phyloP scores from a whole-genome alignment of 2,888 invertebrate species.

The Spilarctia lutea region DNA sequence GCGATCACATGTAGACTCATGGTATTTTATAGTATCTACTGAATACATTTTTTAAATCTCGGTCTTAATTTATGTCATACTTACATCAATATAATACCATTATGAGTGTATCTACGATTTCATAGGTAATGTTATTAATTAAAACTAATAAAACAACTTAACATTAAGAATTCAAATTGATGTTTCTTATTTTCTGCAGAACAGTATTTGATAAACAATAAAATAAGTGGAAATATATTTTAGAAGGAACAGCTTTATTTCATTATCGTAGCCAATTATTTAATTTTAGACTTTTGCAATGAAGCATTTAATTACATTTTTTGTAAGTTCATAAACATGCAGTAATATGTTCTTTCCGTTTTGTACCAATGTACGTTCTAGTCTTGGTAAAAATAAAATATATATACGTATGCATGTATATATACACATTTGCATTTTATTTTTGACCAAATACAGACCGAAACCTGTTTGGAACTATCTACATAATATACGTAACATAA shows the following conservation, averaged over 20 bases:
- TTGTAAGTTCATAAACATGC: neutral
- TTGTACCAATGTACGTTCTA: neutral
- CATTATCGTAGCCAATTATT: too few relatives aligned
- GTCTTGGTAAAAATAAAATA: neutral
- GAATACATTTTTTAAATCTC: neutral
- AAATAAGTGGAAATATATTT: too few relatives aligned
- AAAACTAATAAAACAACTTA: too few relatives aligned
- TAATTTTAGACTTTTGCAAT: neutral
- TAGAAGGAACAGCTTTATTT: too few relatives aligned
- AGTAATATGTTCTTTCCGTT: neutral
- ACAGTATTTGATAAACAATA: too few relatives aligned
- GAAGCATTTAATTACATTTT: neutral
- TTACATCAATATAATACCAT: too few relatives aligned
- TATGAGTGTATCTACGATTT: too few relatives aligned
- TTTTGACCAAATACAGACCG: neutral
- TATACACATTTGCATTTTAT: neutral
- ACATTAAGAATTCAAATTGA: too few relatives aligned
- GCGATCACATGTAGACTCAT: neutral
- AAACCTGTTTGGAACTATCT: conserved; percentile 3
- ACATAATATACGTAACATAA: neutral
- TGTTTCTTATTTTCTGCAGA: too few relatives aligned
- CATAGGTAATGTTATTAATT: too few relatives aligned
- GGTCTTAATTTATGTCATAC: too few relatives aligned
- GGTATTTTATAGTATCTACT: neutral
- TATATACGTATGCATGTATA: neutral